These are phyloP conservation scores for Apamea epomidion DNA, from an alignment of 2,888 invertebrate species.

Conservation along the genomic window DNA sequence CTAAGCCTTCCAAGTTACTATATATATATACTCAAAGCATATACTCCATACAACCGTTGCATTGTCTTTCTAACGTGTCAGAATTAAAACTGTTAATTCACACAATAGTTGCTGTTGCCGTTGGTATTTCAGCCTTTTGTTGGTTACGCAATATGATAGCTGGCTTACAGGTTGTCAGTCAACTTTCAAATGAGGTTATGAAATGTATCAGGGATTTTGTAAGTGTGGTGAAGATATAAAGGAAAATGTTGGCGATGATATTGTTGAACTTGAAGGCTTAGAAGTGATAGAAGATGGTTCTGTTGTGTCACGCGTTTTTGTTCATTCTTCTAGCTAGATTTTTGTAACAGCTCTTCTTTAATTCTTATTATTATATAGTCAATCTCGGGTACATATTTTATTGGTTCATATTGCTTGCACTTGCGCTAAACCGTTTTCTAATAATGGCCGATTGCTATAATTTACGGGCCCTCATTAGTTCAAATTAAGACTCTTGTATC, in stretches of 20 bases:
- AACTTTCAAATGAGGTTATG: constrained; percentile 58
- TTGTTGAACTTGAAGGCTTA: background rate
- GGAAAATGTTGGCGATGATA: background rate
- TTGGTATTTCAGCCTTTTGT: constrained; percentile 56
- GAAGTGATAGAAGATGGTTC: background rate
- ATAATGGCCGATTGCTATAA: background rate
- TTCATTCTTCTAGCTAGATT: background rate
- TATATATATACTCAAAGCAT: constrained; percentile 15
- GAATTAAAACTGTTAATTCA: constrained; percentile 68
- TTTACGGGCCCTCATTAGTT: background rate
- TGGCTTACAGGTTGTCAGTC: constrained; percentile 60
- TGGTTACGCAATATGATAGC: constrained; percentile 51
- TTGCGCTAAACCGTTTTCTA: no score
- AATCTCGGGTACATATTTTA: background rate
- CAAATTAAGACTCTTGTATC: background rate
- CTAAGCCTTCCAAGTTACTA: constrained; percentile 16
- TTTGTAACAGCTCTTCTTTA: background rate
- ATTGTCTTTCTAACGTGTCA: constrained; percentile 63
- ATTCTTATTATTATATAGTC: background rate
- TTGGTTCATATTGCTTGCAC: background rate
- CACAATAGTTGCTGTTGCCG: constrained; percentile 60
- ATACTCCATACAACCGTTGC: constrained; percentile 23
- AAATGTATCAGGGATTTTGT: constrained; percentile 48
- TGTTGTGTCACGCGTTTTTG: background rate
- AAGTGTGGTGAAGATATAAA: constrained; percentile 21